These are phyloP conservation scores for Botia almorhae DNA, from an alignment of 2,797 vertebrate genomes.

Conservation along the genomic window DNA sequence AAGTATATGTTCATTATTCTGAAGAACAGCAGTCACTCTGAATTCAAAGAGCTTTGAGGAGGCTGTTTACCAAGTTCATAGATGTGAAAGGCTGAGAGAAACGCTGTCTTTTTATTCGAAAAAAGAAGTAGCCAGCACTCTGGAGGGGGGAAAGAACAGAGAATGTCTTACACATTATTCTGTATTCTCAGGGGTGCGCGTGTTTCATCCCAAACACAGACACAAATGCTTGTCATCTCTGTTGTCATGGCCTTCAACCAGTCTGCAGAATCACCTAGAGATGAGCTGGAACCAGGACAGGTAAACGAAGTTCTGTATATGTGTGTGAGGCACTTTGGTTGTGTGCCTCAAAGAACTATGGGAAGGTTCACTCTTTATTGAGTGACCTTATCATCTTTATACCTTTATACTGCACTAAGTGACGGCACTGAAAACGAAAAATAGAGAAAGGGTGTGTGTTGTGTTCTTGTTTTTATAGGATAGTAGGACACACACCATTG, in stretches of 20 bases:
- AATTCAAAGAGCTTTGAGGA: slow-evolving; percentile 14
- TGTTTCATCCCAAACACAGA: slow-evolving; percentile 16
- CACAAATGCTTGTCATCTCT: slow-evolving; percentile 28
- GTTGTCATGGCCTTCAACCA: not conserved
- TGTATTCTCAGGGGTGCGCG: slow-evolving; percentile 7
- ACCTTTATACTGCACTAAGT: slow-evolving; percentile 5
- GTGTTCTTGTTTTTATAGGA: not conserved
- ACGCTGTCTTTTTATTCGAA: slow-evolving; percentile 20
- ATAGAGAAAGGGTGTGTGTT: not conserved
- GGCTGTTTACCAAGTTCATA: slow-evolving; percentile 11
- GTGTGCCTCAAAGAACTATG: slow-evolving; percentile 14
- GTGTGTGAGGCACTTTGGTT: not conserved
- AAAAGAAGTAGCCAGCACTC: slow-evolving; percentile 23
- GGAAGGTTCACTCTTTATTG: slow-evolving; percentile 1
- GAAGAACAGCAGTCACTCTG: slow-evolving; percentile 15
- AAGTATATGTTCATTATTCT: slow-evolving; percentile 9
- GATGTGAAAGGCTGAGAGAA: slow-evolving; percentile 15
- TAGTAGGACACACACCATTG: not conserved
- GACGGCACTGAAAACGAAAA: slow-evolving; percentile 11
- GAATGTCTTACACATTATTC: slow-evolving; percentile 16
- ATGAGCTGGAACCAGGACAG: not conserved
- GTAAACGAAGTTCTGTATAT: not conserved
- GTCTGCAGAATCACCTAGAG: not conserved
- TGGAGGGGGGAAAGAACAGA: slow-evolving; percentile 5
- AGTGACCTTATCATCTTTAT: slow-evolving; percentile 27